Evolutionary conservation across 53 echinoderm and acorn worm species (phyloP).

Genomic region (Patiria pectinifera): DNA sequence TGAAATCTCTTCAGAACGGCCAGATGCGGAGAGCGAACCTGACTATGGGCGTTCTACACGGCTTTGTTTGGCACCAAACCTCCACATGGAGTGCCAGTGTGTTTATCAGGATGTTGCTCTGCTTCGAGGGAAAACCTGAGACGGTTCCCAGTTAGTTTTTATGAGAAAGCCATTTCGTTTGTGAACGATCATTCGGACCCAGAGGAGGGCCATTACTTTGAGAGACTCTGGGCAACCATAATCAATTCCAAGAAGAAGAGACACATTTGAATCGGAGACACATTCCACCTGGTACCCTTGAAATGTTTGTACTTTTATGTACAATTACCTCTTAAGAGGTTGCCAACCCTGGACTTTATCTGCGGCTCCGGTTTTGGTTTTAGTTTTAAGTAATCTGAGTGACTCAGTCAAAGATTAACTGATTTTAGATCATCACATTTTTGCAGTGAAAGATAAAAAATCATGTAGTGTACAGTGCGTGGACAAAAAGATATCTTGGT

Average conservation of each 20-base stretch:
- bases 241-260: neutral
- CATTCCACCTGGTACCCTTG: neutral
- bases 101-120: conserved; percentile 40
- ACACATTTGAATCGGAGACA: neutral
- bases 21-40: neutral
- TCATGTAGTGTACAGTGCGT: too few species aligned
- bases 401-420: too few species aligned
- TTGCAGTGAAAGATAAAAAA: too few species aligned
- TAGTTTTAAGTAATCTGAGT: too few species aligned
- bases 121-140: conserved; percentile 30
- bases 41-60: neutral
- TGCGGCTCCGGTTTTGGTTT: too few species aligned
- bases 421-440: too few species aligned
- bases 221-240: conserved; percentile 42
- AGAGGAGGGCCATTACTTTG: conserved; percentile 58
- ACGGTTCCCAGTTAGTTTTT: conserved; percentile 29
- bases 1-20: neutral
- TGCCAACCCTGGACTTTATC: too few species aligned
- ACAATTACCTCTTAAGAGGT: neutral
- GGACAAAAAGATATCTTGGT: too few species aligned
- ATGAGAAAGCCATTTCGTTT: conserved; percentile 27
- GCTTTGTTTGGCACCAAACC: conserved; percentile 36
- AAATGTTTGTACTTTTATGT: neutral
- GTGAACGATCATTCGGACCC: conserved; percentile 42
- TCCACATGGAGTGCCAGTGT: neutral